phyloP scores from a whole-genome alignment of 2,888 invertebrate species.

The Empis stercorea region DNA sequence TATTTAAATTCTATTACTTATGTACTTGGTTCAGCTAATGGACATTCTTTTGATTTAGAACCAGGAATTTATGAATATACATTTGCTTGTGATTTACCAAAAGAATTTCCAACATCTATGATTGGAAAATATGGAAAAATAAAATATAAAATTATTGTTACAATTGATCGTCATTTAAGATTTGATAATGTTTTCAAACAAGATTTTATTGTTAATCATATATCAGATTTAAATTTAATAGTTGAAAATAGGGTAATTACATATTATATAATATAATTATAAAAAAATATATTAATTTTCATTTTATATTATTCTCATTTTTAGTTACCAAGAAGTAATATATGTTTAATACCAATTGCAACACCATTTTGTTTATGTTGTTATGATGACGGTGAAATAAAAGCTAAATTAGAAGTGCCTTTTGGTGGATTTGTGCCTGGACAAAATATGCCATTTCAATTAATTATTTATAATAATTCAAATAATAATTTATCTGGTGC shows the following conservation, averaged over 20 bases:
- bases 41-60: slow-evolving; percentile 47
- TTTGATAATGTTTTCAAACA: slow-evolving; percentile 41
- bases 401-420: slow-evolving; percentile 3
- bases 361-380: neutral
- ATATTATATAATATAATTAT: too few species aligned
- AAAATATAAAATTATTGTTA: slow-evolving; percentile 62
- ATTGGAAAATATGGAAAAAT: slow-evolving; percentile 60
- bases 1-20: slow-evolving; percentile 26
- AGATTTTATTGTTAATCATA: slow-evolving; percentile 51
- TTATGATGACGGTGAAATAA: neutral
- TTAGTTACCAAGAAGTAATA: neutral
- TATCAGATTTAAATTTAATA: slow-evolving; percentile 66
- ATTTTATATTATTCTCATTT: neutral
- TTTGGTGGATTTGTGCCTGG: slow-evolving; percentile 13
- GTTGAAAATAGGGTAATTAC: slow-evolving; percentile 55
- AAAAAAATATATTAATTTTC: too few species aligned
- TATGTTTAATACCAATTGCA: neutral
- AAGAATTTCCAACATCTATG: slow-evolving; percentile 60
- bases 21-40: slow-evolving; percentile 26
- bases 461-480: neutral
- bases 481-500: neutral
- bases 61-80: slow-evolving; percentile 40
- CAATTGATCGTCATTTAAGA: slow-evolving; percentile 70
- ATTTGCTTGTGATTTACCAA: slow-evolving; percentile 16
- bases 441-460: slow-evolving; percentile 7